A percentile compares a stretch with the other conserved stretches of the same genome.
phyloP scores from a whole-genome alignment of 2,888 invertebrate genomes.

The Tetramorium bicarinatum region DNA sequence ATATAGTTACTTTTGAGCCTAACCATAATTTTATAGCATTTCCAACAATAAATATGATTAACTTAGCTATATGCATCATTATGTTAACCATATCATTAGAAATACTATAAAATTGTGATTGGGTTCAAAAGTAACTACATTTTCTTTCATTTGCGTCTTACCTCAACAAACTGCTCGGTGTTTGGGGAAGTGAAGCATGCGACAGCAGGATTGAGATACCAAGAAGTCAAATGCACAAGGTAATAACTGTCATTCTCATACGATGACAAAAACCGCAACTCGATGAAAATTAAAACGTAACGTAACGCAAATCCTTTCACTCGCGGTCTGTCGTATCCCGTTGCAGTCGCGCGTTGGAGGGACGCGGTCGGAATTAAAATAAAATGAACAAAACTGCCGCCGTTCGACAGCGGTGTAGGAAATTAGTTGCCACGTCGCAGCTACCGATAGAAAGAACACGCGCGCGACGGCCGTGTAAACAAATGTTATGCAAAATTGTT shows the following conservation, averaged over 20 bases:
- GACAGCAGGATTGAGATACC: not conserved
- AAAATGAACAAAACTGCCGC: conserved; percentile 23
- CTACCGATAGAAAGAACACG: conserved; percentile 21
- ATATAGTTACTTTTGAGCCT: no score
- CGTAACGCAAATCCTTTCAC: not conserved
- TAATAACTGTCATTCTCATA: not conserved
- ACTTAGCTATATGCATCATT: no score
- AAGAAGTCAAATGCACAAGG: not conserved
- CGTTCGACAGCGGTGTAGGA: conserved; percentile 32
- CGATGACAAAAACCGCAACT: not conserved
- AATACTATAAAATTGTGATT: no score
- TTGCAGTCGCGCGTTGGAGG: not conserved
- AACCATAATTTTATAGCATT: no score
- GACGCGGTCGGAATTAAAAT: conserved; percentile 9
- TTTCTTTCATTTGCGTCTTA: not conserved
- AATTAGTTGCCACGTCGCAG: conserved; percentile 36
- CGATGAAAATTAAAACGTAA: conserved; percentile 1
- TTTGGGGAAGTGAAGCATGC: not conserved
- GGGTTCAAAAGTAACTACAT: no score
- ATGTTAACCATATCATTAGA: no score
- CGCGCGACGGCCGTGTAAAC: conserved; percentile 32
- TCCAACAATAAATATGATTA: no score
- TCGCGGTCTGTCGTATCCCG: not conserved
- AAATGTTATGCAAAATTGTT: conserved; percentile 52
- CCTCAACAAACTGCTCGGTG: not conserved